Percentiles rank a stretch among this genome's conserved stretches.
phyloP scores from a whole-genome alignment of 2,113 vertebrate genomes.

The Oncorhynchus keta region DNA sequence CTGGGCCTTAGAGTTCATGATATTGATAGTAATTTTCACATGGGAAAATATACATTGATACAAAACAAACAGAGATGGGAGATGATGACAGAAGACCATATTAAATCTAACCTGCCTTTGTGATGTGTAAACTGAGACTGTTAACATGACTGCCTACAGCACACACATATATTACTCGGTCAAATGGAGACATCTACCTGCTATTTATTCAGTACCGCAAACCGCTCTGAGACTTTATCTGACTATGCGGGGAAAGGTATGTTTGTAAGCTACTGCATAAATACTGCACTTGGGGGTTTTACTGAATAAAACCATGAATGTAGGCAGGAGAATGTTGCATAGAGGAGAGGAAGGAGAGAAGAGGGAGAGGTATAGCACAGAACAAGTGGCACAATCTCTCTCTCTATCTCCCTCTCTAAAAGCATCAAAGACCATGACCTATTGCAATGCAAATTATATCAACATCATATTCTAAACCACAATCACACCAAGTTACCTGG shows the following conservation, averaged over 20 bases:
- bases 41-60: constrained; percentile 13
- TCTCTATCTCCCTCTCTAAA: constrained; percentile 1
- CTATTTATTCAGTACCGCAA: neutral
- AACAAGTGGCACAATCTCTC: neutral
- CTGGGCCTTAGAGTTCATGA: constrained; percentile 36
- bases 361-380: neutral
- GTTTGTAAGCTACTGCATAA: constrained; percentile 2
- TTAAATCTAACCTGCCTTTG: neutral
- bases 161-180: neutral
- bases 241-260: neutral
- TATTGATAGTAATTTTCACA: constrained; percentile 2
- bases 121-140: neutral
- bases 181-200: neutral
- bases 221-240: neutral
- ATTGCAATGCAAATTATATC: constrained; percentile 19
- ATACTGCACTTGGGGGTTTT: neutral
- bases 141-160: neutral
- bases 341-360: neutral
- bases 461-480: constrained; percentile 36
- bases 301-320: neutral
- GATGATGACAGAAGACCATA: neutral
- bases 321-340: neutral
- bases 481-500: constrained; percentile 60
- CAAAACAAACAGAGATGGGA: constrained; percentile 28
- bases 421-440: neutral